Conservation (phyloP, 1,140 invertebrate genomes). For the Aradophagus sp. region DNA sequence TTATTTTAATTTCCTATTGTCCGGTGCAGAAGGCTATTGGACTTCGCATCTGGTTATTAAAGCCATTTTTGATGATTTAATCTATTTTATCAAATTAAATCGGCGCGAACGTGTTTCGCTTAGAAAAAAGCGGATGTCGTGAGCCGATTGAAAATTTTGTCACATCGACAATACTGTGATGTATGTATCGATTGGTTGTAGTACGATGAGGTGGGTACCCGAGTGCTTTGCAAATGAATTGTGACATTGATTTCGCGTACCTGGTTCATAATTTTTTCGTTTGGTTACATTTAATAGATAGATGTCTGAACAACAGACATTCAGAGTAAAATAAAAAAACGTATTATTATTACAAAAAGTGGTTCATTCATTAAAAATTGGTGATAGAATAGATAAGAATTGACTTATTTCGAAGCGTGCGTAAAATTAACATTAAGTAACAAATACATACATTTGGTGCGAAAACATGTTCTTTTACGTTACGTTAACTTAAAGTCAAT, state of each 20-base stretch:
- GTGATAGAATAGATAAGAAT: no score
- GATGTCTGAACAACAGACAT: no score
- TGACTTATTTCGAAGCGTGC: no score
- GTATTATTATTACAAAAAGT: no score
- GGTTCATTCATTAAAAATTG: no score
- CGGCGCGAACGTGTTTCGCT: slow-evolving; percentile 3
- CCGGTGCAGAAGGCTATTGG: slow-evolving; percentile 34
- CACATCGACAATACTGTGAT: slow-evolving; percentile 27
- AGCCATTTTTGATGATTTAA: slow-evolving; percentile 38
- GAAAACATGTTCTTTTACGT: no score
- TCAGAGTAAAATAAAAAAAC: no score
- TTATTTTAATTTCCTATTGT: slow-evolving; percentile 61
- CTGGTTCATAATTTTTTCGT: no score
- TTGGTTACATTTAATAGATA: no score
- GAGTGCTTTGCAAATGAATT: slow-evolving; percentile 29
- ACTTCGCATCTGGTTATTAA: slow-evolving; percentile 22
- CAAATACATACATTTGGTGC: no score
- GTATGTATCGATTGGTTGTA: slow-evolving; percentile 39
- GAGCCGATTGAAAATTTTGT: slow-evolving; percentile 15
- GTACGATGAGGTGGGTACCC: slow-evolving; percentile 17
- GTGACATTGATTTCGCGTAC: slow-evolving; percentile 24
- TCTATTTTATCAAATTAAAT: slow-evolving; percentile 33
- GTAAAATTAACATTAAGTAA: no score
- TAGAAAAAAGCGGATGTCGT: slow-evolving; percentile 3
- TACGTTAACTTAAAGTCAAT: no score